These are phyloP conservation scores for Eubasilissa splendida DNA, from an alignment of 2,888 invertebrate genomes.

Conservation along the genomic window DNA sequence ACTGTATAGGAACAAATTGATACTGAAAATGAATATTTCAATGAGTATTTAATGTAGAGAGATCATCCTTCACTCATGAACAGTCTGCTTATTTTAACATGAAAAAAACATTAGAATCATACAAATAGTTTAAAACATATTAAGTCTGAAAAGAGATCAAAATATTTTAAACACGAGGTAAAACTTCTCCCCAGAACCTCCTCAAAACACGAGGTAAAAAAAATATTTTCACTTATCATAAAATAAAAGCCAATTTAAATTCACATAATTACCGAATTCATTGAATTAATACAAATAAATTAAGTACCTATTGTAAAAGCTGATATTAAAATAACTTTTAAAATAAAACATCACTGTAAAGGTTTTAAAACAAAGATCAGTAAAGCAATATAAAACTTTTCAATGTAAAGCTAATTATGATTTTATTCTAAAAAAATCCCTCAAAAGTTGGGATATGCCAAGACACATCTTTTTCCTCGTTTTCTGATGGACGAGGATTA, in stretches of 20 bases:
- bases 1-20: slow-evolving; percentile 37
- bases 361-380: not conserved
- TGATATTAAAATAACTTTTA: slow-evolving; percentile 19
- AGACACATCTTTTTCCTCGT: slow-evolving; percentile 39
- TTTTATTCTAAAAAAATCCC: slow-evolving; percentile 49
- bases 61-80: slow-evolving; percentile 34
- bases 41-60: slow-evolving; percentile 42
- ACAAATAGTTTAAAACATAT: slow-evolving; percentile 21
- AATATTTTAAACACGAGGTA: slow-evolving; percentile 9
- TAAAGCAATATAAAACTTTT: slow-evolving; percentile 28
- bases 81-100: slow-evolving; percentile 33
- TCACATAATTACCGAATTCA: not conserved
- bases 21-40: slow-evolving; percentile 33
- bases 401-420: not conserved
- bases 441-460: slow-evolving; percentile 56
- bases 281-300: slow-evolving; percentile 3
- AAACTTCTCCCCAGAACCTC: slow-evolving; percentile 1
- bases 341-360: not conserved
- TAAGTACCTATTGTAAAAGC: slow-evolving; percentile 12
- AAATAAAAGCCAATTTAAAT: not conserved
- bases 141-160: slow-evolving; percentile 30
- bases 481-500: slow-evolving; percentile 10
- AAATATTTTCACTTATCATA: not conserved
- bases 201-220: not conserved
- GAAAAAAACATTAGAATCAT: slow-evolving; percentile 17